Conservation (phyloP, 2,888 invertebrate species). For the Apamea crenata region DNA sequence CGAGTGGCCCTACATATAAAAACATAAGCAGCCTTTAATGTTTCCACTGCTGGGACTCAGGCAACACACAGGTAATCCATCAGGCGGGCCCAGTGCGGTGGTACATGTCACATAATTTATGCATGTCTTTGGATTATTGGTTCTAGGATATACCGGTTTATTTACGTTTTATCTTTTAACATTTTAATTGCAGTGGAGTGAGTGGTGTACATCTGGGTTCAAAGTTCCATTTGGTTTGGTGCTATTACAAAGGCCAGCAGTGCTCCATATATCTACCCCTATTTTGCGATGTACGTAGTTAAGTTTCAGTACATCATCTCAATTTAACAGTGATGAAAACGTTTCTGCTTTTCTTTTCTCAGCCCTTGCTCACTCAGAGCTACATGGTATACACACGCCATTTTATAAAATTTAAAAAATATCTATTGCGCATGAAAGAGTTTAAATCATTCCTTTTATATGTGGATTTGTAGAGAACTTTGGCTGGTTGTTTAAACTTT, state of each 20-base stretch:
- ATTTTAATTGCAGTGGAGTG: neutral
- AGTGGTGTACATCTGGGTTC: too few relatives aligned
- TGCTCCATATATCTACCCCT: neutral
- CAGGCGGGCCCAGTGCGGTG: neutral
- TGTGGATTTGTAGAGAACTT: constrained; percentile 54
- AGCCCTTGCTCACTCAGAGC: neutral
- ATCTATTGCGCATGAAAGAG: constrained; percentile 4
- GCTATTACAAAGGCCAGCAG: neutral
- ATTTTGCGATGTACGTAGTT: neutral
- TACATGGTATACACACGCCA: neutral
- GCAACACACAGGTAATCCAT: constrained; percentile 13
- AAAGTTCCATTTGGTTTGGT: neutral
- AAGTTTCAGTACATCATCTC: neutral
- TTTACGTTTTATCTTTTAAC: neutral
- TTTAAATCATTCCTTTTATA: constrained; percentile 45
- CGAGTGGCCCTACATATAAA: neutral
- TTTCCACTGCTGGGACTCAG: constrained; percentile 16
- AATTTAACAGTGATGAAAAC: neutral
- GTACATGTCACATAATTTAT: neutral
- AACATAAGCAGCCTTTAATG: constrained; percentile 16
- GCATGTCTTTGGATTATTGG: constrained; percentile 15
- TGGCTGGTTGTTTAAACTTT: constrained; percentile 66
- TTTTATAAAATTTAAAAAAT: constrained; percentile 3
- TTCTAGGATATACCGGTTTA: neutral
- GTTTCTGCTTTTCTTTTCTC: neutral